Percentiles rank a stretch among this genome's conserved stretches.
Evolutionary conservation across 2,888 invertebrate genomes (phyloP).

Genomic region (Macaria notata): DNA sequence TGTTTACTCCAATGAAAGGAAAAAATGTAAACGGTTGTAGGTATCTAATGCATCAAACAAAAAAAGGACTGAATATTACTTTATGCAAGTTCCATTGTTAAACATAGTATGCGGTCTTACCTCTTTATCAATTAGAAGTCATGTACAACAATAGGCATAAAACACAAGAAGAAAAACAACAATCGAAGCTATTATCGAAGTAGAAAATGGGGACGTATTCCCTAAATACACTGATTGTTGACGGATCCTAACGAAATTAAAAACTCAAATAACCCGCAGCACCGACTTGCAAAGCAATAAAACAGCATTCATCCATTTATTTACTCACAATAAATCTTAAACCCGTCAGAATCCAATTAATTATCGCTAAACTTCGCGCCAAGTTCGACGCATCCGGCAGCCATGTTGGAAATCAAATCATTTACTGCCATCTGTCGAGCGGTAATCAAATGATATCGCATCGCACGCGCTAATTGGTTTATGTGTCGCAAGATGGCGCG

Average conservation of each 20-base stretch:
- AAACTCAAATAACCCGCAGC: conserved; percentile 28
- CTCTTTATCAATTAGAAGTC: no score
- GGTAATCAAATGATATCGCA: conserved; percentile 75
- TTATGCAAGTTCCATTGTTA: no score
- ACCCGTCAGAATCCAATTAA: conserved; percentile 72
- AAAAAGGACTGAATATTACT: no score
- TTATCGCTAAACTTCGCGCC: conserved; percentile 59
- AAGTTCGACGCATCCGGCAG: conserved; percentile 45
- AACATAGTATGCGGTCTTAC: no score
- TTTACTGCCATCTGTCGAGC: conserved; percentile 61
- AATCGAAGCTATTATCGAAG: no score
- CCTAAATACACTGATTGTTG: not conserved
- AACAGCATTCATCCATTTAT: conserved; percentile 56
- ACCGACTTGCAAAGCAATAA: conserved; percentile 36
- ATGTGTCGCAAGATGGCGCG: conserved; percentile 53
- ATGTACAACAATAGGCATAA: no score
- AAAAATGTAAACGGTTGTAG: no score
- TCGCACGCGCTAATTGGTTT: conserved; percentile 68
- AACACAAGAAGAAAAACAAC: no score
- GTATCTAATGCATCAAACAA: no score
- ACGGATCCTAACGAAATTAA: conserved; percentile 13
- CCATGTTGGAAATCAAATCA: conserved; percentile 63
- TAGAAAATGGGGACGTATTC: no score
- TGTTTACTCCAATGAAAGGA: no score
- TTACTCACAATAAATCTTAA: conserved; percentile 64